Evolutionary conservation across 2,888 invertebrate species (phyloP).

Genomic region (Agrochola litura): DNA sequence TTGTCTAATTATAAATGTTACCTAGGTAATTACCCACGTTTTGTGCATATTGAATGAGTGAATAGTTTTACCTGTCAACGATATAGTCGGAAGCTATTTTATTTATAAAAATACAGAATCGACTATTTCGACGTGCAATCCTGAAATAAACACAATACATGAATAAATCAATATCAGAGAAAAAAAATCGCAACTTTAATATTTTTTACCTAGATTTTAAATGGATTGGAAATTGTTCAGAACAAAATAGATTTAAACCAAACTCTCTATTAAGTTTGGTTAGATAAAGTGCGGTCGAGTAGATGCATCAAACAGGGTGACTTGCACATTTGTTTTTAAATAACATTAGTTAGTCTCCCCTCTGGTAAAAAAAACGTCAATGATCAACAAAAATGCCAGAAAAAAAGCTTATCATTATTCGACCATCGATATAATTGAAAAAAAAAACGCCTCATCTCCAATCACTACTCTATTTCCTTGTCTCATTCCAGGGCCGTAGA

Average conservation of each 20-base stretch:
- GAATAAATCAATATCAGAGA: background rate
- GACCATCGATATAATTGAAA: conserved; percentile 28
- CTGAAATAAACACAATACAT: background rate
- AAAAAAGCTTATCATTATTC: conserved; percentile 15
- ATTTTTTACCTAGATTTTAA: background rate
- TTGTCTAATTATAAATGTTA: conserved; percentile 1
- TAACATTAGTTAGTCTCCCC: background rate
- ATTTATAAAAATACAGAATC: conserved; percentile 7
- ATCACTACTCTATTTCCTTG: conserved; percentile 47
- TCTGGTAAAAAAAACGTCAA: background rate
- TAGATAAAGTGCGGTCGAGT: background rate
- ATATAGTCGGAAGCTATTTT: conserved; percentile 9
- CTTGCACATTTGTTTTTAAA: too few species aligned
- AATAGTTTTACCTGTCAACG: background rate
- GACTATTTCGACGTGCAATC: background rate
- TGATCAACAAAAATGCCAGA: background rate
- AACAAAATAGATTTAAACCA: background rate
- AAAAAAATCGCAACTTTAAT: too few species aligned
- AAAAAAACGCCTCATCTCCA: background rate
- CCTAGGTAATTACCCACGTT: background rate
- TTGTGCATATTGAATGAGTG: conserved; percentile 18
- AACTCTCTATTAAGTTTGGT: background rate
- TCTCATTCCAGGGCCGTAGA: conserved; percentile 57
- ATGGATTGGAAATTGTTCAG: too few species aligned
- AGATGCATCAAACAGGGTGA: background rate